phyloP scores from a whole-genome alignment of 2,113 vertebrate genomes.

The Mustela lutreola region DNA sequence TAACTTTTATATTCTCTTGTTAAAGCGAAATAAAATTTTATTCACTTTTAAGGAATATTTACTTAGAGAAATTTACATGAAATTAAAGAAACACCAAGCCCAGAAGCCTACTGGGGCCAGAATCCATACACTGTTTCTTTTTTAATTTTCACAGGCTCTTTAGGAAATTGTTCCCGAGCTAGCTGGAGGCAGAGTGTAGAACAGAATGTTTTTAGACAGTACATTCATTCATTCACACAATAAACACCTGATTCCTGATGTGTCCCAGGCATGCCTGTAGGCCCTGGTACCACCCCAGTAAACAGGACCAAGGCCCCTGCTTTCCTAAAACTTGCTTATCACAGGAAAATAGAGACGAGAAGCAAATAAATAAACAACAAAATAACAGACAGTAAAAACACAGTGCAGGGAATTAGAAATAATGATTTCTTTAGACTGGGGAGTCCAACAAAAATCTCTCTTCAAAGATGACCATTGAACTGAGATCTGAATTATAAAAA shows the following conservation, averaged over 20 bases:
- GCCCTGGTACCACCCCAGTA: no score
- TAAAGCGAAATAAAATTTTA: conserved; percentile 96
- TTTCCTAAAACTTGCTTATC: not conserved
- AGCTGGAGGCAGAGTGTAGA: not conserved
- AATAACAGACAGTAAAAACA: not conserved
- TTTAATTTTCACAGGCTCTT: conserved; percentile 66
- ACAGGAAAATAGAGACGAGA: not conserved
- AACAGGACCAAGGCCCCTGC: not conserved
- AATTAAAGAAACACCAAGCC: conserved; percentile 88
- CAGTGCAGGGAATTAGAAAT: not conserved
- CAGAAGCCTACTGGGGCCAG: conserved; percentile 62
- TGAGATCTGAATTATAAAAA: not conserved
- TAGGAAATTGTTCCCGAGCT: conserved; percentile 49
- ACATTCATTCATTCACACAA: not conserved
- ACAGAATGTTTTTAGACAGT: not conserved
- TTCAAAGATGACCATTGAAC: not conserved
- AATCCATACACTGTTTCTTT: conserved; percentile 47
- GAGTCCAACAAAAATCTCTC: not conserved
- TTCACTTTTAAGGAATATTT: conserved; percentile 94
- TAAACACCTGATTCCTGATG: not conserved
- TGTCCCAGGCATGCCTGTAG: not conserved
- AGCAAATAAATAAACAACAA: not conserved
- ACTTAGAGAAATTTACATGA: conserved; percentile 89
- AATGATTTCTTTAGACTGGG: not conserved
- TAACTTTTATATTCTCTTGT: conserved; percentile 97